These are phyloP conservation scores for Anadara kagoshimensis DNA, from an alignment of 1,140 invertebrate genomes.

Conservation along the genomic window DNA sequence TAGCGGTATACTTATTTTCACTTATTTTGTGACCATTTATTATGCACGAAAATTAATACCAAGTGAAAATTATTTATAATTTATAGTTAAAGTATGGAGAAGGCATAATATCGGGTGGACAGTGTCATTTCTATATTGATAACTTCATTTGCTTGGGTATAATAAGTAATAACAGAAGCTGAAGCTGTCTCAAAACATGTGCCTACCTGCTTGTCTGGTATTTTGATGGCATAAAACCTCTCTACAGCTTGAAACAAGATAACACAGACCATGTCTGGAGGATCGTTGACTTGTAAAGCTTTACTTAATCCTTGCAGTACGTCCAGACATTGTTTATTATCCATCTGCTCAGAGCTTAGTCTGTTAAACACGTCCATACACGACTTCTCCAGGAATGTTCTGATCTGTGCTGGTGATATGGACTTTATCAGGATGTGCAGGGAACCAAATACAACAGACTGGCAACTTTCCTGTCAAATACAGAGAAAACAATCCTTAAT, in stretches of 20 bases:
- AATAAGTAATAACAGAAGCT: too few relatives aligned
- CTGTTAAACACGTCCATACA: neutral
- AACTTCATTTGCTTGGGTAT: too few relatives aligned
- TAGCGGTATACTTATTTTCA: too few relatives aligned
- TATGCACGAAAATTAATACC: too few relatives aligned
- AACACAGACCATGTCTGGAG: constrained; percentile 54
- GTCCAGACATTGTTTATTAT: constrained; percentile 23
- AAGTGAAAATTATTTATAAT: too few relatives aligned
- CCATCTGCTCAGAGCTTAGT: neutral
- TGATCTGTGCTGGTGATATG: constrained; percentile 5
- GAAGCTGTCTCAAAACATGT: too few relatives aligned
- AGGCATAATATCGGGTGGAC: too few relatives aligned
- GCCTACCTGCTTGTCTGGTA: too few relatives aligned
- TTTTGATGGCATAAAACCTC: too few relatives aligned
- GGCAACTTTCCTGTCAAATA: neutral
- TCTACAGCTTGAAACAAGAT: constrained; percentile 50
- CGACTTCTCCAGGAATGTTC: constrained; percentile 6
- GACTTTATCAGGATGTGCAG: constrained; percentile 5
- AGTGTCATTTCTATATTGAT: too few relatives aligned
- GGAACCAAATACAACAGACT: neutral
- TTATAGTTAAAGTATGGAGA: too few relatives aligned
- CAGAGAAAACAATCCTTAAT: neutral
- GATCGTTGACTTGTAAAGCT: constrained; percentile 56
- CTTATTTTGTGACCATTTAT: too few relatives aligned
- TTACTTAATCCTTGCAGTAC: constrained; percentile 56